These are phyloP conservation scores for Rhamphomyia laevipes DNA, from an alignment of 2,888 invertebrate genomes.

Conservation along the genomic window DNA sequence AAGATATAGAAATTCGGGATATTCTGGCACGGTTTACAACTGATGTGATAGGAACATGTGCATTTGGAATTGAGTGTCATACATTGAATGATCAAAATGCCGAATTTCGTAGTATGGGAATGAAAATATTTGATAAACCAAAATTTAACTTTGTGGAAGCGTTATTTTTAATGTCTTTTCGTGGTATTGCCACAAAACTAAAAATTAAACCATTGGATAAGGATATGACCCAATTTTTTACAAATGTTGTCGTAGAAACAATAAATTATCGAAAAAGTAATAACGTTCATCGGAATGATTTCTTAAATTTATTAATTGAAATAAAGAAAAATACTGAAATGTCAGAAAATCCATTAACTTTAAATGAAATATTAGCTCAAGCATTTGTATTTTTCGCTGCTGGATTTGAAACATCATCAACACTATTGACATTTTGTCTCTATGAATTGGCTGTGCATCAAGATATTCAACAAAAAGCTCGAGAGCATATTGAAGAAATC, in stretches of 20 bases:
- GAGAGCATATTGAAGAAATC: conserved; percentile 35
- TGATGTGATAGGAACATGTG: conserved; percentile 33
- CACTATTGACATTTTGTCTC: conserved; percentile 39
- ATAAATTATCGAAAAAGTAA: conserved; percentile 23
- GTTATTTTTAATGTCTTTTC: conserved; percentile 22
- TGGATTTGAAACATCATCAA: conserved; percentile 44
- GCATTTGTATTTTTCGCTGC: conserved; percentile 44
- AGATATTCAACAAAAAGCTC: conserved; percentile 36
- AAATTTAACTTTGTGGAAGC: conserved; percentile 18
- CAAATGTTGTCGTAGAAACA: conserved; percentile 16
- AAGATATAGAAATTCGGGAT: conserved; percentile 26
- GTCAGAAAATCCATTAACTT: conserved; percentile 16
- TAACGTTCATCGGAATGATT: conserved; percentile 31
- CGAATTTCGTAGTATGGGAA: conserved; percentile 19
- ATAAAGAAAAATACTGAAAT: conserved; percentile 18
- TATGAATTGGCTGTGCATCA: conserved; percentile 41
- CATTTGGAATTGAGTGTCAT: conserved; percentile 32
- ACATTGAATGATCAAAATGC: conserved; percentile 23
- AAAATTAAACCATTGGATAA: conserved; percentile 18
- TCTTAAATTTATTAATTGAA: conserved; percentile 34
- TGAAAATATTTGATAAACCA: conserved; percentile 6
- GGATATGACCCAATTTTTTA: conserved; percentile 7
- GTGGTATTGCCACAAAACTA: conserved; percentile 22
- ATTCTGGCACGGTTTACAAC: conserved; percentile 30
- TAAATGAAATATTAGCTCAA: conserved; percentile 43